phyloP scores from a whole-genome alignment of 1,140 invertebrate genomes.

The Eumaeus atala region DNA sequence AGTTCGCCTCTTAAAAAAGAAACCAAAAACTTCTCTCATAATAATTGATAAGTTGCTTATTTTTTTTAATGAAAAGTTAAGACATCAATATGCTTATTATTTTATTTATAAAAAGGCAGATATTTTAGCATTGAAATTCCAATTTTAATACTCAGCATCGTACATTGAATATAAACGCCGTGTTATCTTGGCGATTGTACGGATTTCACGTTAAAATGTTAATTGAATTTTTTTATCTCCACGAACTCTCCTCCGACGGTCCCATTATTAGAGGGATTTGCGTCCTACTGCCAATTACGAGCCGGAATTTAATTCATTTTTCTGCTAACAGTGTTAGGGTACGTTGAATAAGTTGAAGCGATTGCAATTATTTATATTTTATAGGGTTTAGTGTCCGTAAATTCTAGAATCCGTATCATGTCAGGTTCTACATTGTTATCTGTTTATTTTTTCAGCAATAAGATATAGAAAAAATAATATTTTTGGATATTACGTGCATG shows the following conservation, averaged over 20 bases:
- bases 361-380: background rate
- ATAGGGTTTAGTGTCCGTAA: too few species aligned
- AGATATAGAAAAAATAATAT: too few species aligned
- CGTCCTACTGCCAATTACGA: slow-evolving; percentile 8
- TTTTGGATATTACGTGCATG: too few species aligned
- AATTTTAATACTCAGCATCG: slow-evolving; percentile 4
- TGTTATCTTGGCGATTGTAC: background rate
- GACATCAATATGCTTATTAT: too few species aligned
- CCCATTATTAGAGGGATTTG: slow-evolving; percentile 7
- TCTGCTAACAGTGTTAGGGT: background rate
- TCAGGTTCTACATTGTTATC: too few species aligned
- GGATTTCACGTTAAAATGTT: slow-evolving; percentile 1
- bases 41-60: too few species aligned
- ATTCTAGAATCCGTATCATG: too few species aligned
- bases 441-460: too few species aligned
- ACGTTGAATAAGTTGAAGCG: background rate
- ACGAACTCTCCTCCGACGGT: background rate
- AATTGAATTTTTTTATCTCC: slow-evolving; percentile 9
- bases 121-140: background rate
- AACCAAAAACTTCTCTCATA: too few species aligned
- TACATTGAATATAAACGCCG: background rate
- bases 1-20: too few species aligned
- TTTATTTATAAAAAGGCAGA: too few species aligned
- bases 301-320: slow-evolving; percentile 5
- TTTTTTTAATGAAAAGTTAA: too few species aligned